Base-by-base conservation (phyloP, 2,888 invertebrate genomes). In the Noctua fimbriata region DNA sequence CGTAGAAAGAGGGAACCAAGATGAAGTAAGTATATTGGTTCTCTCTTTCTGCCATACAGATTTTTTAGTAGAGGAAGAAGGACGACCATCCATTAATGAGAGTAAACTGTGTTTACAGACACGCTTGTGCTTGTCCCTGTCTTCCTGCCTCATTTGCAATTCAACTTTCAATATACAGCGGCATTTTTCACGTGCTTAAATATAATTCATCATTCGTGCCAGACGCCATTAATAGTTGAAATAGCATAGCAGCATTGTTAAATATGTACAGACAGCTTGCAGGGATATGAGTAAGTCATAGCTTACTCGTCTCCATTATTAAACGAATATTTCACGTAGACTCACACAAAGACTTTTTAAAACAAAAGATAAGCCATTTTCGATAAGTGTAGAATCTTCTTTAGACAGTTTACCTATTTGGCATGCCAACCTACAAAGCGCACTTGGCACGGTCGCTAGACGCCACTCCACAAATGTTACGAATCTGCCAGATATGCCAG, bases 391-490 rank as follows among this genome's bases (percentile, higher is more conserved):
- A 66, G 2, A 67, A 16, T 47, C 78, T 28, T 28, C 63, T n/a
- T 21, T 73, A 78, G 16, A 60, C 36, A 18, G 72, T 79, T 87
- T 77, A 76, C 70, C 69, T 73, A 77, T 79, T 85, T 83, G 85
- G 87, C 85, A 82, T 82, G 67, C 72, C 78, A 70, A 76, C 65
- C 65, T 21, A 73, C 70, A 78, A 65, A 76, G 74, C 76, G 69
- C 28, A 75, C 49, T 85, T 88, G 87, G 85, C 88, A 82, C 72
- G 32, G 71, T 60, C 67, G 73, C 85, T 88, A 88, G 76, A 81
- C 75, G 78, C 79, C 74, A 73, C 76, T 74, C 14, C 67, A 72
- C 41, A 47, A 75, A 66, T 44, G 75, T 81, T 76, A 85, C 74
- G 63, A 79, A 78, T 79, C 44, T 66, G 63, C 60, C 32, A 78